Evolutionary conservation across 2,113 vertebrate genomes (phyloP).

Genomic region (Apeltes quadracus): DNA sequence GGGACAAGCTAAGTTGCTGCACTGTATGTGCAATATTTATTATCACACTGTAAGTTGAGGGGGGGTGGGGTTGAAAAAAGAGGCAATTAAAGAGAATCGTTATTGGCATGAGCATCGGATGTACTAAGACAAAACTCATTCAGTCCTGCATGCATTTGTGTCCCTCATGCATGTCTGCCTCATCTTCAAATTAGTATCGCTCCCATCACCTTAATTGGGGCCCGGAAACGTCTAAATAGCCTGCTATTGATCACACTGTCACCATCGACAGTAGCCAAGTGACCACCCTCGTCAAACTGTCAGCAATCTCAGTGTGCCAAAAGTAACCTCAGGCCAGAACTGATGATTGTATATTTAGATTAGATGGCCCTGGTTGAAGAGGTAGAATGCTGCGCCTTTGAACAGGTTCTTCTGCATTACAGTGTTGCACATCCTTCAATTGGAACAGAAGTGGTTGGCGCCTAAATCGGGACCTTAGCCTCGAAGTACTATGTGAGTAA

Average conservation of each 20-base stretch:
- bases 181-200: not conserved
- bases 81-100: not conserved
- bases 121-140: conserved; percentile 3
- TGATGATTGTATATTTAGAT: not conserved
- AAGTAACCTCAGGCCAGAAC: not conserved
- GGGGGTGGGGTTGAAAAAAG: not conserved
- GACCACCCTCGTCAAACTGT: not conserved
- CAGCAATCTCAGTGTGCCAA: conserved; percentile 4
- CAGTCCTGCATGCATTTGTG: not conserved
- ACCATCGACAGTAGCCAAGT: conserved; percentile 2
- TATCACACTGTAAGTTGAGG: conserved; percentile 1
- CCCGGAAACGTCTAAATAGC: conserved; percentile 3
- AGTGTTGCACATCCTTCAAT: not conserved
- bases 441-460: not conserved
- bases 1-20: conserved; percentile 3
- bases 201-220: not conserved
- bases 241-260: conserved; percentile 21
- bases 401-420: not conserved
- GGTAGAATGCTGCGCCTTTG: not conserved
- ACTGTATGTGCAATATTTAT: not conserved
- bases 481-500: not conserved
- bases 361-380: not conserved
- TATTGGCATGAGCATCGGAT: not conserved
- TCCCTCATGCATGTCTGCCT: not conserved
- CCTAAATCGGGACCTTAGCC: not conserved